Conservation (phyloP, 2,113 vertebrate genomes). For the Cryptoleucopteryx plumbea region DNA sequence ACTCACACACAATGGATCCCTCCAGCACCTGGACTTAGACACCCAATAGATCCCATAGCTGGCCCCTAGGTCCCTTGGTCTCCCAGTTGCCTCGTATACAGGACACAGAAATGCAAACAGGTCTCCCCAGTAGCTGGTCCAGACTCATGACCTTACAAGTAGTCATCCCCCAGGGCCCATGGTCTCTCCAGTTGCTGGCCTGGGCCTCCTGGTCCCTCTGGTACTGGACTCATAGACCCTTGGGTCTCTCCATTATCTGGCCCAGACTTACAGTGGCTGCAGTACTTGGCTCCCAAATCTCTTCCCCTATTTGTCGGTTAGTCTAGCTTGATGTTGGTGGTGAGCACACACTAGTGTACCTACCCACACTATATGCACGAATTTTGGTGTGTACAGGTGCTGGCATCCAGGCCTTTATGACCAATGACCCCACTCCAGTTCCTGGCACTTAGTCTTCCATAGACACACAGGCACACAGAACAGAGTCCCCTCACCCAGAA, state of each 20-base stretch:
- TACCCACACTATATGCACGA: not conserved
- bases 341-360: not conserved
- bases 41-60: not conserved
- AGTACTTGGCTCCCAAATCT: not conserved
- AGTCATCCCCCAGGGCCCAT: not conserved
- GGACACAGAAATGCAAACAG: not conserved
- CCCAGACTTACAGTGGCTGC: not conserved
- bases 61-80: not conserved
- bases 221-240: not conserved
- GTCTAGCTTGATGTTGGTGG: not conserved
- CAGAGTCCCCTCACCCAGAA: not conserved
- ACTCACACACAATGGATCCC: not conserved
- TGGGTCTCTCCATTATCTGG: not conserved
- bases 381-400: not conserved
- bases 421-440: accelerated
- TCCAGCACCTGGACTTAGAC: not conserved
- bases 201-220: not conserved
- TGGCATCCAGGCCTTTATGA: not conserved
- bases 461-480: not conserved
- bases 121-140: not conserved
- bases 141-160: not conserved
- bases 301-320: not conserved
- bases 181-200: not conserved
- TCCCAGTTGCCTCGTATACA: not conserved
- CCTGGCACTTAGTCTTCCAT: too few species aligned